Evolutionary conservation across 2,113 vertebrate genomes (phyloP), one percentile per base, ranked within the genome.

Genomic region (Rhadina sibilatrix): DNA sequence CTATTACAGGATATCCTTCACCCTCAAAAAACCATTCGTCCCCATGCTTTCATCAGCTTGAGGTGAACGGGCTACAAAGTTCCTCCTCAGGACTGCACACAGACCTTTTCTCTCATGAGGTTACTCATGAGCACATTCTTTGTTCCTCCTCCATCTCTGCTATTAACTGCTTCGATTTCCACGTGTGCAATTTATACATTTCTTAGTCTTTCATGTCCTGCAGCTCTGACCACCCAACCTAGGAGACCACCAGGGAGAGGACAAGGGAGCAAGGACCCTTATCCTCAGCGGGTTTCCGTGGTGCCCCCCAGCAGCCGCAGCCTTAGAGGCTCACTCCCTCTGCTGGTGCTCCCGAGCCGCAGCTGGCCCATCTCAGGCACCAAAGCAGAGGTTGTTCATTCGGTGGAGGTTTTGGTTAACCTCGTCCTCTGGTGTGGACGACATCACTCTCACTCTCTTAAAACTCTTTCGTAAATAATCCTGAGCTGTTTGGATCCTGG

Each of bases 301-400:
- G 24, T 10, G 37, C 31, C 52, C 25, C 21, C 50, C 65, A 46
- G 68, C 25, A 49, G 57, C 83, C 10, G 20, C 1, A 89, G 89
- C 72, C 91, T 84, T 70, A 52, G 95, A 94, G 80, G 79, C 94
- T 96, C 95, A 90, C 97, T 96, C 95, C 93, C 96, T 95, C 96
- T 96, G 93, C 89, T 97, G 94, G 94, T 68, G 65, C 80, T 81
- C 78, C 75, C 2, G 28, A 78, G 83, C 68, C 2, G 78, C 79
- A 44, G 72, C n/a, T 42, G 63, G 72, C 31, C 42, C 63, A 40
- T 19, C 68, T 49, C 68, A 5, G 44, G 69, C 40, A 92, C 57
- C 56, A 84, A 66, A 84, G 44, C 12, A 60, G 23, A 65, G 37
- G 4, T 23, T 20, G 28, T 10, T 80, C 6, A 37, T 44, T 53